Conservation (phyloP, 2,113 vertebrate genomes). For the Eclectus roratus region DNA sequence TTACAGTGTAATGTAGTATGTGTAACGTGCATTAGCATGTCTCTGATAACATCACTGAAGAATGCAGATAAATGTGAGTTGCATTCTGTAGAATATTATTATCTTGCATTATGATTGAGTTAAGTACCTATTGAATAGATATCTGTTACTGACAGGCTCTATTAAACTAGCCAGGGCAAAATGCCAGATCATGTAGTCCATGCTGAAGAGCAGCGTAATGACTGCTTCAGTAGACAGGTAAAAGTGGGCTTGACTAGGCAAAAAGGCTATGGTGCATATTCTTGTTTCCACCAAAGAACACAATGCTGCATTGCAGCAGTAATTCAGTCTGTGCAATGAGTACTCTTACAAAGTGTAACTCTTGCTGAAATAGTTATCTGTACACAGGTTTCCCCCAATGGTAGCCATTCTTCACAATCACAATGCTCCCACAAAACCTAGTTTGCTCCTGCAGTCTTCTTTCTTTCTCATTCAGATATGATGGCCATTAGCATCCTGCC, state of each 20-base stretch:
- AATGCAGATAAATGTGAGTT: background rate
- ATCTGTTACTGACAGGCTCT: background rate
- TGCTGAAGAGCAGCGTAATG: background rate
- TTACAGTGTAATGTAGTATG: background rate
- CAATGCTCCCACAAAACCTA: background rate
- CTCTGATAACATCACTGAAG: background rate
- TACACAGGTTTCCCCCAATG: background rate
- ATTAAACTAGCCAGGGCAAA: background rate
- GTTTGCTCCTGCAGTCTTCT: background rate
- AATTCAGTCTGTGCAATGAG: background rate
- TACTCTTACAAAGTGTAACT: background rate
- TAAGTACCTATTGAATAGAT: background rate
- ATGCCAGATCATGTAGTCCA: background rate
- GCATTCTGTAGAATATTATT: background rate
- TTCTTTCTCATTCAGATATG: background rate
- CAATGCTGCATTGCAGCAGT: constrained; percentile 54
- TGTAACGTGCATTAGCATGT: background rate
- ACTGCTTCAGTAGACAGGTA: background rate
- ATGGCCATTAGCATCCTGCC: background rate
- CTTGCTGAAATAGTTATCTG: background rate
- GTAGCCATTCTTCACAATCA: background rate
- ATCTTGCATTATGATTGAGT: background rate
- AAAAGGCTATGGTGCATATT: background rate
- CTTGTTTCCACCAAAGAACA: background rate
- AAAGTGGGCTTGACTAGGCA: background rate